A percentile compares a stretch with the other conserved stretches of the same genome.
phyloP scores from a whole-genome alignment of 2,797 vertebrate genomes.

The Cercopithecus hamlyni region DNA sequence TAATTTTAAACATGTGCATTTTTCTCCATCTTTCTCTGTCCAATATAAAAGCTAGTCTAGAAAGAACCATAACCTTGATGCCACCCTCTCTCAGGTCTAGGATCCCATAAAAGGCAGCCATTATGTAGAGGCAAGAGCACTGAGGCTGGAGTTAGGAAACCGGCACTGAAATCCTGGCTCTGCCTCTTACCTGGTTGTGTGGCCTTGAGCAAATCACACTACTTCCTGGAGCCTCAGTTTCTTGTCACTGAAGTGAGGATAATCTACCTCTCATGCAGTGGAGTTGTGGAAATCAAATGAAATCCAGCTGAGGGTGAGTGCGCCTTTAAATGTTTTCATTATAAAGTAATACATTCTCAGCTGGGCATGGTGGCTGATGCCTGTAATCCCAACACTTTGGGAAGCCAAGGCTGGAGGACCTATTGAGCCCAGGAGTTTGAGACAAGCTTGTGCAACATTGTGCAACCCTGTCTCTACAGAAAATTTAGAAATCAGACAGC shows the following conservation, averaged over 20 bases:
- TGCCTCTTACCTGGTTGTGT: background rate
- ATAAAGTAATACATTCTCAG: conserved; percentile 4
- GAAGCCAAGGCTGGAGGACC: background rate
- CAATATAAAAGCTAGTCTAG: background rate
- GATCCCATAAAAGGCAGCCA: background rate
- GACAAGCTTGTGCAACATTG: background rate
- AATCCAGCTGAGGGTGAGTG: background rate
- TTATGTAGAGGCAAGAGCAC: background rate
- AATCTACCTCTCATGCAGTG: background rate
- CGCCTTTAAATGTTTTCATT: background rate
- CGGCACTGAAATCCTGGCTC: background rate
- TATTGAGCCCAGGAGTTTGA: background rate
- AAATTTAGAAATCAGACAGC: background rate
- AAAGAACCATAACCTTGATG: background rate
- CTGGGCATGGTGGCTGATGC: background rate
- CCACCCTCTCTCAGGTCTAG: background rate
- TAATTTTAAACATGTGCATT: background rate
- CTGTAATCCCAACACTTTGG: background rate
- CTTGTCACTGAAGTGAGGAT: background rate
- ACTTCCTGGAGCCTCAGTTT: background rate
- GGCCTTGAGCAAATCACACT: background rate
- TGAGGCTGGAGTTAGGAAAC: background rate
- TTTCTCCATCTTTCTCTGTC: background rate
- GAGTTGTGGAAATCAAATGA: background rate
- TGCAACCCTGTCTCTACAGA: background rate